Conservation (phyloP, 2,888 invertebrate species). For the Penaeus monodon region DNA sequence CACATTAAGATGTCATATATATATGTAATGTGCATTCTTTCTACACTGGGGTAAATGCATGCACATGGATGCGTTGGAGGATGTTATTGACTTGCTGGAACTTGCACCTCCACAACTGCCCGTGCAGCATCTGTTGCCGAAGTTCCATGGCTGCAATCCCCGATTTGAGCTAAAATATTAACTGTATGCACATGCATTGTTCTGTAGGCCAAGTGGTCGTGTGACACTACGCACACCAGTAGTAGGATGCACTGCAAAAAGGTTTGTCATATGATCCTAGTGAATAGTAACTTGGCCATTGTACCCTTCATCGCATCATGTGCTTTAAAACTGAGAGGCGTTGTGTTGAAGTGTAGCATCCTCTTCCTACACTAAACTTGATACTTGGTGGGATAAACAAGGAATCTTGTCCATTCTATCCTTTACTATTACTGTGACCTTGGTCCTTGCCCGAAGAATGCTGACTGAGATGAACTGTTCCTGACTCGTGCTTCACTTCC, state of each 20-base stretch:
- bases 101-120: constrained; percentile 63
- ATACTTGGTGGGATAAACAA: constrained; percentile 92
- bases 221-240: constrained; percentile 89
- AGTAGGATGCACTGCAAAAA: constrained; percentile 94
- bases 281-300: constrained; percentile 98
- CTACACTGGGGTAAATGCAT: constrained; percentile 83
- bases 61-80: constrained; percentile 86
- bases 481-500: constrained; percentile 76
- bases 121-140: constrained; percentile 63
- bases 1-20: constrained; percentile 91
- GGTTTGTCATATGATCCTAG: constrained; percentile 85
- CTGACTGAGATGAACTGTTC: constrained; percentile 3
- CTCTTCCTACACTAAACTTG: constrained; percentile 86
- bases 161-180: constrained; percentile 86
- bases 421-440: constrained; percentile 79
- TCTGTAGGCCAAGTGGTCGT: constrained; percentile 79
- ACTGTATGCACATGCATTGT: constrained; percentile 81
- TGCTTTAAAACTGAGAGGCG: constrained; percentile 76
- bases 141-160: constrained; percentile 75
- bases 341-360: constrained; percentile 83
- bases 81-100: constrained; percentile 81
- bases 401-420: constrained; percentile 92
- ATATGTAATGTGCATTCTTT: constrained; percentile 83
- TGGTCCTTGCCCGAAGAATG: constrained; percentile 73
- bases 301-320: constrained; percentile 96